Conservation (phyloP, 2,888 invertebrate species). For the Chromoteleia sp. region DNA sequence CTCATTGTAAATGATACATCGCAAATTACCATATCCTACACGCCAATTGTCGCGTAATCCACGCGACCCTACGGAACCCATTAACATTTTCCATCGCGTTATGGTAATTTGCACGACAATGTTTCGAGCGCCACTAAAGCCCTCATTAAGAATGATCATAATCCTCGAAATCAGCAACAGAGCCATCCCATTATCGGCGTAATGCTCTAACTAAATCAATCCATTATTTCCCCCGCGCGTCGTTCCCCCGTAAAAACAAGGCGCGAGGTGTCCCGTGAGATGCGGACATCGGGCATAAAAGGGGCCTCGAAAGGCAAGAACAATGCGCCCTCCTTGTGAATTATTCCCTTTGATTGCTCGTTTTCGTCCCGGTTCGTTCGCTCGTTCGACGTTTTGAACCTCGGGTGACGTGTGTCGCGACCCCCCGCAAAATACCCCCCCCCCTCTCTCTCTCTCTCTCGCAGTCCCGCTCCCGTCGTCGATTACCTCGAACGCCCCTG, state of each 20-base stretch:
- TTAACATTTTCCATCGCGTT: neutral
- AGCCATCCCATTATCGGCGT: constrained; percentile 35
- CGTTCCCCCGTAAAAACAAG: constrained; percentile 29
- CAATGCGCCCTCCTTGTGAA: constrained; percentile 83
- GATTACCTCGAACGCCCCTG: constrained; percentile 70
- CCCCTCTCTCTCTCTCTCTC: constrained; percentile 13
- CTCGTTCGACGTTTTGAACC: constrained; percentile 70
- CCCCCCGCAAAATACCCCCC: constrained; percentile 42
- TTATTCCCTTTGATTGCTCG: constrained; percentile 85
- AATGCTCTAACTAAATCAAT: constrained; percentile 57
- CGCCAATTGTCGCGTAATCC: neutral
- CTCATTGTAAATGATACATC: neutral
- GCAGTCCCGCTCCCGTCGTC: constrained; percentile 56
- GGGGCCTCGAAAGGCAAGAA: constrained; percentile 73
- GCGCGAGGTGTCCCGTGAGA: constrained; percentile 70
- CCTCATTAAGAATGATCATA: constrained; percentile 25
- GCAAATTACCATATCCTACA: neutral
- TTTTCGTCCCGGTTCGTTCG: constrained; percentile 81
- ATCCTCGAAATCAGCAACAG: constrained; percentile 27
- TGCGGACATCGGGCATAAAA: constrained; percentile 53
- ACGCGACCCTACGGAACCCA: constrained; percentile 20
- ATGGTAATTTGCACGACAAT: constrained; percentile 32
- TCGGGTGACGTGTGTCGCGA: constrained; percentile 60
- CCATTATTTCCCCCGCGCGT: constrained; percentile 51
- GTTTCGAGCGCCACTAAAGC: constrained; percentile 21